phyloP scores from a whole-genome alignment of 2,888 invertebrate genomes.

The Rutpela maculata region DNA sequence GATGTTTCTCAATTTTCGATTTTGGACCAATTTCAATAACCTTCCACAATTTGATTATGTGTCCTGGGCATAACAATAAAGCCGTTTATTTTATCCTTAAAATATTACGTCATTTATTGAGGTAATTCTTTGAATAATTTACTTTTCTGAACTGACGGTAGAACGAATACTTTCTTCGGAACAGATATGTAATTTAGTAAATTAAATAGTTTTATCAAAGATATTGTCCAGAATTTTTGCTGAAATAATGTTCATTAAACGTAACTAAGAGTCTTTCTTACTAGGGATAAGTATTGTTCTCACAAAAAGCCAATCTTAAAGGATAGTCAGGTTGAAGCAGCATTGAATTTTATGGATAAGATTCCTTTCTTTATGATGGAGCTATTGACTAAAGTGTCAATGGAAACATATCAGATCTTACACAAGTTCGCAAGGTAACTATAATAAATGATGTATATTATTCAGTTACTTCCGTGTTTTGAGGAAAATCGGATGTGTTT shows the following conservation, averaged over 20 bases:
- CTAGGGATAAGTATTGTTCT: not conserved
- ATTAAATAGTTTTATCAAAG: too few species aligned
- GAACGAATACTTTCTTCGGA: too few species aligned
- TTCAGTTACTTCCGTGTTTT: not conserved
- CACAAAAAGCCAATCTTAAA: not conserved
- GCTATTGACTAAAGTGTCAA: not conserved
- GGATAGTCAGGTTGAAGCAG: not conserved
- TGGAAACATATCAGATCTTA: not conserved
- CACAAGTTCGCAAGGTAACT: not conserved
- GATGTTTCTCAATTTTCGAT: too few species aligned
- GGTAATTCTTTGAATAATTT: too few species aligned
- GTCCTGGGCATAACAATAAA: too few species aligned
- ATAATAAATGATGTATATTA: not conserved
- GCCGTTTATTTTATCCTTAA: too few species aligned
- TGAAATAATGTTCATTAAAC: not conserved
- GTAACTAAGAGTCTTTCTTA: not conserved
- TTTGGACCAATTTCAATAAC: too few species aligned
- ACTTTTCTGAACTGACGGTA: too few species aligned
- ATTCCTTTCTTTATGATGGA: not conserved
- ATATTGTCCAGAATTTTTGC: not conserved
- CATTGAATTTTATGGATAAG: not conserved
- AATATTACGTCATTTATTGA: too few species aligned
- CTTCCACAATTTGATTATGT: too few species aligned
- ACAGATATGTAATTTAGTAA: too few species aligned
- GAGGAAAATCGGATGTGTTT: not conserved